Evolutionary conservation across 2,113 vertebrate genomes (phyloP).

Genomic region (Pedetes capensis): DNA sequence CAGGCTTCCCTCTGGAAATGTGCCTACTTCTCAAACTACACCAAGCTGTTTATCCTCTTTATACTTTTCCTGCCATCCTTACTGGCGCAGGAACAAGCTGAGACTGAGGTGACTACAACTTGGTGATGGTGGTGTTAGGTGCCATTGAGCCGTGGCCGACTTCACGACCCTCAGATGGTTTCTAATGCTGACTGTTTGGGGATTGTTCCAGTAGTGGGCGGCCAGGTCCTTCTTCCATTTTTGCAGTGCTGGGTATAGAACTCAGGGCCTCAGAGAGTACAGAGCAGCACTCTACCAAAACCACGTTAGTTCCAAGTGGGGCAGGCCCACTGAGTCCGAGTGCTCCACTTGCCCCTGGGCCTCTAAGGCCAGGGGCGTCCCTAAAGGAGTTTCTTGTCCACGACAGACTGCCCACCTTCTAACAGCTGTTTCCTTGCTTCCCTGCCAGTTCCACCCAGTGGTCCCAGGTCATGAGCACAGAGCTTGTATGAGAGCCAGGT

Average conservation of each 20-base stretch:
- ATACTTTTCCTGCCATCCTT: not conserved
- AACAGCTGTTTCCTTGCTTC: not conserved
- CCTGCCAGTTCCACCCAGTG: not conserved
- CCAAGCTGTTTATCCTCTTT: not conserved
- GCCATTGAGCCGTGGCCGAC: too few relatives aligned
- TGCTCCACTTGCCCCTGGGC: not conserved
- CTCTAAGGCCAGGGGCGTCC: not conserved
- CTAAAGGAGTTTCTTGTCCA: not conserved
- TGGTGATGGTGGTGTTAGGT: too few relatives aligned
- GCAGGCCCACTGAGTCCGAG: not conserved
- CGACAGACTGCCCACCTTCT: not conserved
- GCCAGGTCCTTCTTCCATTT: too few relatives aligned
- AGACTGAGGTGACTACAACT: not conserved
- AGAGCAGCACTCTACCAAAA: too few relatives aligned
- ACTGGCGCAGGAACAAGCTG: not conserved
- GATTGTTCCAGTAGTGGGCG: too few relatives aligned
- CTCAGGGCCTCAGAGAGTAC: too few relatives aligned
- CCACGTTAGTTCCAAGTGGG: not conserved
- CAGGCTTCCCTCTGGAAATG: not conserved
- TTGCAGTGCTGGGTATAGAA: too few relatives aligned
- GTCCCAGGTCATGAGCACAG: not conserved
- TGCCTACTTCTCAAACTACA: not conserved
- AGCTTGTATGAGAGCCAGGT: not conserved
- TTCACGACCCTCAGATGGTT: too few relatives aligned
- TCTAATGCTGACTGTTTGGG: too few relatives aligned